Percentiles rank a stretch among this genome's conserved stretches.
Evolutionary conservation across 2,113 vertebrate genomes (phyloP).

Genomic region (Apteryx owenii): DNA sequence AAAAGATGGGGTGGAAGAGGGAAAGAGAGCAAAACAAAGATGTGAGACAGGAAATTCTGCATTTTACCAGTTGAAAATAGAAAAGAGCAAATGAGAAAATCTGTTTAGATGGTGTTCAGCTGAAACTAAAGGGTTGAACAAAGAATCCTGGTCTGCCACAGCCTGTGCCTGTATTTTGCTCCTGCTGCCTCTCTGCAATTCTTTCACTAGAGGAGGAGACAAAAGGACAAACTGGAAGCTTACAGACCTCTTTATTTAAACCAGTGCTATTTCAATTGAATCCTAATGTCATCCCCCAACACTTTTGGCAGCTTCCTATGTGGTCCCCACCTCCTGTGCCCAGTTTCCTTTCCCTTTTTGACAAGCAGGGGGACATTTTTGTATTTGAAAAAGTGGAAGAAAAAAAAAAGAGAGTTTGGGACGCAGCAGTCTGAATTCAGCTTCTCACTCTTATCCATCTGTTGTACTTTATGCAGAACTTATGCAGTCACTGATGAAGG

Average conservation of each 20-base stretch:
- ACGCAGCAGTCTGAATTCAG: neutral
- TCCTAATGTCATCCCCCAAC: neutral
- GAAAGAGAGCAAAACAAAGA: neutral
- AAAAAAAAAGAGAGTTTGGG: neutral
- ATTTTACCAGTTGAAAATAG: neutral
- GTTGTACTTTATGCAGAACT: neutral
- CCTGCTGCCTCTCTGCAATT: neutral
- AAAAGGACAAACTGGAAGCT: neutral
- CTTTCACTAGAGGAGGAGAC: neutral
- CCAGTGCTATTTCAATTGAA: neutral
- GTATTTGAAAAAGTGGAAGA: neutral
- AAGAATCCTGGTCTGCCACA: neutral
- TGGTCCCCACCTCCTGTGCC: rapidly evolving
- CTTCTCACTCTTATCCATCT: neutral
- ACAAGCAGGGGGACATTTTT: neutral
- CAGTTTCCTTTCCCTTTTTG: neutral
- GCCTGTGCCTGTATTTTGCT: neutral
- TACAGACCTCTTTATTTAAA: neutral
- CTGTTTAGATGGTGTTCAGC: neutral
- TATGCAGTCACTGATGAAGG: neutral
- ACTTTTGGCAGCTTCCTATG: neutral
- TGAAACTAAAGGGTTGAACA: neutral
- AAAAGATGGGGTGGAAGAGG: neutral
- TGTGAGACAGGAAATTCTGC: neutral
- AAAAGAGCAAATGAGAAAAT: neutral